These are phyloP conservation scores for Diploptera punctata DNA, from an alignment of 2,888 invertebrate genomes.

Conservation along the genomic window DNA sequence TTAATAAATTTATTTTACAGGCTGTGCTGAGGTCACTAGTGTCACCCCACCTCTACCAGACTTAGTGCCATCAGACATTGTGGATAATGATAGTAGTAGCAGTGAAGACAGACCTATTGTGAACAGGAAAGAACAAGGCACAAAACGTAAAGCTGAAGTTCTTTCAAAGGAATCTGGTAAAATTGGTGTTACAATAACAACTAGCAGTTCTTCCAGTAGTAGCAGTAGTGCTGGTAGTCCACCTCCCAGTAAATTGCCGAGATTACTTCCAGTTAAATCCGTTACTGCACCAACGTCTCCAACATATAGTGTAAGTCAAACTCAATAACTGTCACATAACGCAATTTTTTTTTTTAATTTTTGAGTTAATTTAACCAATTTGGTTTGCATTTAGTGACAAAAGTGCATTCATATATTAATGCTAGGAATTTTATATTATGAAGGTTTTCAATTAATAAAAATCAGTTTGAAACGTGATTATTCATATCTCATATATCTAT, in stretches of 20 bases:
- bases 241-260: conserved; percentile 58
- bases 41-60: conserved; percentile 55
- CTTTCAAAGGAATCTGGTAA: conserved; percentile 86
- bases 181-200: conserved; percentile 90
- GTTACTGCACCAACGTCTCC: conserved; percentile 32
- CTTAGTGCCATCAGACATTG: conserved; percentile 45
- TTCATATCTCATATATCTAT: no score
- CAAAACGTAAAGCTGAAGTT: conserved; percentile 88
- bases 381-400: no score
- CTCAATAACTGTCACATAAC: not conserved
- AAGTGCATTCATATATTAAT: no score
- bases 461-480: no score
- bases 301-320: conserved; percentile 8
- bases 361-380: not conserved
- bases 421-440: no score
- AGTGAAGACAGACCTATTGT: conserved; percentile 65
- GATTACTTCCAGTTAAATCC: conserved; percentile 51
- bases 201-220: conserved; percentile 62
- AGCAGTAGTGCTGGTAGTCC: conserved; percentile 53
- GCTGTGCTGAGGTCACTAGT: conserved; percentile 42
- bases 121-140: conserved; percentile 60
- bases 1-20: conserved; percentile 20
- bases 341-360: not conserved
- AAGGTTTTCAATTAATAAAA: no score
- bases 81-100: conserved; percentile 59